A percentile compares a stretch with the other conserved stretches of the same genome.
phyloP scores from a whole-genome alignment of 2,113 vertebrate genomes.

The Lucifuga dentata region DNA sequence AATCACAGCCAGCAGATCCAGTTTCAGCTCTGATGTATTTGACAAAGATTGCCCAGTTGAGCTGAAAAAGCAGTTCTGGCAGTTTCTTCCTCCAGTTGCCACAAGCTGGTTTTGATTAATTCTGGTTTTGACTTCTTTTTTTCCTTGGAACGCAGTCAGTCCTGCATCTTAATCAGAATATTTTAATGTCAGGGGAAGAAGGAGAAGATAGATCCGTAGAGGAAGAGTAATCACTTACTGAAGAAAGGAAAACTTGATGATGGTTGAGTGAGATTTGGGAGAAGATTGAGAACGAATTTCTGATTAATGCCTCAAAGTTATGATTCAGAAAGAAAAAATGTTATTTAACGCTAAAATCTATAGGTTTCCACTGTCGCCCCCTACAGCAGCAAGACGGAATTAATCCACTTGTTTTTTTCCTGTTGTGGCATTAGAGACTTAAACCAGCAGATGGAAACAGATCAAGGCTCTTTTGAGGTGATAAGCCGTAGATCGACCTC shows the following conservation, averaged over 20 bases:
- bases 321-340: not conserved
- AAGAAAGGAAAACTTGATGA: slow-evolving; percentile 6
- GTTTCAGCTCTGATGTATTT: slow-evolving; percentile 18
- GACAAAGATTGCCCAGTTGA: slow-evolving; percentile 20
- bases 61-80: slow-evolving; percentile 17
- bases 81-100: slow-evolving; percentile 26
- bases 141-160: not conserved
- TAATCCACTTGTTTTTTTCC: too few relatives aligned
- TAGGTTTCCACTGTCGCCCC: too few relatives aligned
- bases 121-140: slow-evolving; percentile 31
- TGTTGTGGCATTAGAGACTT: too few relatives aligned
- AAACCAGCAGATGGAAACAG: too few relatives aligned
- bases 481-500: too few relatives aligned
- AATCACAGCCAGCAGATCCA: slow-evolving; percentile 2
- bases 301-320: not conserved
- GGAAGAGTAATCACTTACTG: slow-evolving; percentile 14
- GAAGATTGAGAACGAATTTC: not conserved
- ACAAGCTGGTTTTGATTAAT: slow-evolving; percentile 39
- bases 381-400: too few relatives aligned
- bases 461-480: too few relatives aligned
- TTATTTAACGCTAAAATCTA: too few relatives aligned
- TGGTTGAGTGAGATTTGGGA: slow-evolving; percentile 4
- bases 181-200: slow-evolving; percentile 12
- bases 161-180: slow-evolving; percentile 20
- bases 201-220: not conserved